A percentile compares a stretch with the other conserved stretches of the same genome.
Evolutionary conservation across 2,797 vertebrate genomes (phyloP).

Genomic region (Coendou prehensilis): DNA sequence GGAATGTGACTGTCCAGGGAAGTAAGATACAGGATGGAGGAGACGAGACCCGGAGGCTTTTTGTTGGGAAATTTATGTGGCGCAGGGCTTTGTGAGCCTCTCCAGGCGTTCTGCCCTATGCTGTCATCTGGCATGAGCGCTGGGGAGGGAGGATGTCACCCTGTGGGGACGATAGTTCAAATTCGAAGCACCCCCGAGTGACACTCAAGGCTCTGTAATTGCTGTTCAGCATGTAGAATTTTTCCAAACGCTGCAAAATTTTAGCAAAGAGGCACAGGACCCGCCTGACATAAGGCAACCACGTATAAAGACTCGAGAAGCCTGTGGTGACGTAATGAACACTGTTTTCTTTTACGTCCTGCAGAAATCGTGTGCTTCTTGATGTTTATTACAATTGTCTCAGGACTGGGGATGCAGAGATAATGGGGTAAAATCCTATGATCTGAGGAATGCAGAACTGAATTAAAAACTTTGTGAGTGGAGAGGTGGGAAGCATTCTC

Average conservation of each 20-base stretch:
- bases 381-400: too few species aligned
- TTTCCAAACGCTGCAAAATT: too few species aligned
- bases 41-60: fast-evolving
- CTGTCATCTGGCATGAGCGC: neutral
- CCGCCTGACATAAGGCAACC: fast-evolving
- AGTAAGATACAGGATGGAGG: neutral
- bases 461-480: fast-evolving
- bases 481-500: fast-evolving
- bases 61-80: fast-evolving
- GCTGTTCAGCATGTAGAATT: neutral
- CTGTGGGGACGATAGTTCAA: fast-evolving
- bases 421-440: fast-evolving
- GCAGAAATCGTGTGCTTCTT: fast-evolving
- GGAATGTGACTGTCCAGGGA: fast-evolving
- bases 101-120: neutral
- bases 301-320: fast-evolving
- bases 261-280: neutral
- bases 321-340: fast-evolving
- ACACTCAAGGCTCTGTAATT: neutral
- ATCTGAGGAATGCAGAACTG: neutral
- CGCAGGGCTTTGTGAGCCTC: neutral
- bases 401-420: neutral
- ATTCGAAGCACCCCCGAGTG: neutral
- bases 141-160: neutral
- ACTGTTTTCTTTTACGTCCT: fast-evolving